Conservation (phyloP, 2,113 vertebrate genomes). For the Amazona guildingii region DNA sequence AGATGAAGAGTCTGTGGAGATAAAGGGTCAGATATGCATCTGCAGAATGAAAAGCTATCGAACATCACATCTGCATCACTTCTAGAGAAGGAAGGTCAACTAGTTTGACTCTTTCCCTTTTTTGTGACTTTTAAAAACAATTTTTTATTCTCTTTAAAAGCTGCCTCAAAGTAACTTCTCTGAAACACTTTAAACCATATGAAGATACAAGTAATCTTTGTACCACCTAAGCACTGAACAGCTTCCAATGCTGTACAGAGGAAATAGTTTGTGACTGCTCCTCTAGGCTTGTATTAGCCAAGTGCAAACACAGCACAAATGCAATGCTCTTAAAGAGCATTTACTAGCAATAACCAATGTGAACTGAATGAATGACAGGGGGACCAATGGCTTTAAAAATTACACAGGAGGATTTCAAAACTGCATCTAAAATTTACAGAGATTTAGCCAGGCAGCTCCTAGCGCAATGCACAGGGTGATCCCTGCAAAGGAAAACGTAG, state of each 20-base stretch:
- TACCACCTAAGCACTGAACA: background rate
- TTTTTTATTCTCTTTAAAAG: background rate
- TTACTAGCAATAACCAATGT: background rate
- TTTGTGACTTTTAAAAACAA: background rate
- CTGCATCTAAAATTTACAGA: background rate
- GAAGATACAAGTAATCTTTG: background rate
- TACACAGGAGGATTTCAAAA: background rate
- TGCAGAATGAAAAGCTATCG: background rate
- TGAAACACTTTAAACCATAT: background rate
- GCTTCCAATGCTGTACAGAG: background rate
- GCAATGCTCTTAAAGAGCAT: background rate
- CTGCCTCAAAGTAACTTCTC: background rate
- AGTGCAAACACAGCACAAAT: background rate
- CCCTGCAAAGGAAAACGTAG: background rate
- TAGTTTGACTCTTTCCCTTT: background rate
- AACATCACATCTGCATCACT: background rate
- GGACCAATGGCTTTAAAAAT: background rate
- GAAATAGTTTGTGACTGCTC: background rate
- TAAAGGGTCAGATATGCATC: background rate
- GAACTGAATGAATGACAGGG: background rate
- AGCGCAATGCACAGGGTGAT: background rate
- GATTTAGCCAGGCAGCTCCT: background rate
- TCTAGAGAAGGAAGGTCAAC: background rate
- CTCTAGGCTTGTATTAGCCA: background rate
- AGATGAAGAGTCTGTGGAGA: background rate